Percentiles rank a stretch among this genome's conserved stretches.
phyloP scores from a whole-genome alignment of 2,888 invertebrate genomes.

The Spodoptera exigua region DNA sequence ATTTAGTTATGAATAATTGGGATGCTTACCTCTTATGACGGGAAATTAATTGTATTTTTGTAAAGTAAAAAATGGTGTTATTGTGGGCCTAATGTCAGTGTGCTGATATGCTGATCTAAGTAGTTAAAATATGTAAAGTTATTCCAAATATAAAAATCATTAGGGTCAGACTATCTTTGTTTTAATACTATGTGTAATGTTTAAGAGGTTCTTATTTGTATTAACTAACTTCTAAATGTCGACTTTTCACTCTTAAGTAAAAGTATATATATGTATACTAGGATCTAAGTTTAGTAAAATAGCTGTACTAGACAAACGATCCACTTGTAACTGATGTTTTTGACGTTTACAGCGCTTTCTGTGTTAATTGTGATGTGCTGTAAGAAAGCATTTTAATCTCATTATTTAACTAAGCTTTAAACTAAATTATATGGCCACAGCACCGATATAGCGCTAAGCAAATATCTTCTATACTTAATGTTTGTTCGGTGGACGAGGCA shows the following conservation, averaged over 20 bases:
- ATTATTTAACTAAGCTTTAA: conserved; percentile 61
- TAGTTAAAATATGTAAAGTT: conserved; percentile 2
- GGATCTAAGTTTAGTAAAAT: conserved; percentile 16
- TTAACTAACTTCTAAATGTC: conserved; percentile 17
- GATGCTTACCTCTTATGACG: conserved; percentile 15
- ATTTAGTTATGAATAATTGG: conserved; percentile 31
- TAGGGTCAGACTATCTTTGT: conserved; percentile 25
- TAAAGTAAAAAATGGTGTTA: conserved; percentile 17
- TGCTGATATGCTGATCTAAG: conserved; percentile 16
- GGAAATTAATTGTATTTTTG: conserved; percentile 32
- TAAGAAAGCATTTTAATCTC: conserved; percentile 53
- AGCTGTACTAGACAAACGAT: conserved; percentile 12
- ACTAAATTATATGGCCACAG: conserved; percentile 28
- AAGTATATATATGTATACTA: conserved; percentile 21
- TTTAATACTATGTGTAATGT: conserved; percentile 3
- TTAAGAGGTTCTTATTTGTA: conserved; percentile 18
- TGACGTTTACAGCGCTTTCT: conserved; percentile 22
- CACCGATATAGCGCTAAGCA: not conserved
- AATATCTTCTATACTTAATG: conserved; percentile 1
- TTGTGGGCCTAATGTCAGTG: conserved; percentile 26
- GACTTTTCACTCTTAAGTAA: conserved; percentile 5
- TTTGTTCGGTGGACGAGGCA: conserved; percentile 18
- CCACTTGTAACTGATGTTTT: conserved; percentile 3
- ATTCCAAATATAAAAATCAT: conserved; percentile 14
- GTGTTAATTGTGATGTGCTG: conserved; percentile 46